Conservation (phyloP, 1,140 invertebrate genomes). For the Antheraea pernyi region DNA sequence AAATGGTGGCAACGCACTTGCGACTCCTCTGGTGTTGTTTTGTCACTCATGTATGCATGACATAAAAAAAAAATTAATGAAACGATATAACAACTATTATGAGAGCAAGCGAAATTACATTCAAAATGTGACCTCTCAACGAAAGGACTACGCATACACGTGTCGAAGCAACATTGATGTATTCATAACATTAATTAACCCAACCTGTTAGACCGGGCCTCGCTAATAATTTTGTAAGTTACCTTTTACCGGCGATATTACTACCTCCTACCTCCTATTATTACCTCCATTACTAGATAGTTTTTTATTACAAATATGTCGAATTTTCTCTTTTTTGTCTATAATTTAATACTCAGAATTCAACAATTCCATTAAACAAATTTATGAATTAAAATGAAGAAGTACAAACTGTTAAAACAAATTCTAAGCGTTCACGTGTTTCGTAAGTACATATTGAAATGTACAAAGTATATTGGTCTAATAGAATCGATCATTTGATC, state of each 20-base stretch:
- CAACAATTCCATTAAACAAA: background rate
- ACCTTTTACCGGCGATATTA: background rate
- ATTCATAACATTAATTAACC: slow-evolving; percentile 14
- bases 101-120: background rate
- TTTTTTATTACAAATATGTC: background rate
- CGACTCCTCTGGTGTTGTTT: too few relatives aligned
- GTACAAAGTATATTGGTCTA: background rate
- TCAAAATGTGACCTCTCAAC: slow-evolving; percentile 9
- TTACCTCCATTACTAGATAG: background rate
- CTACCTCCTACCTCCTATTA: too few relatives aligned
- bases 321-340: background rate
- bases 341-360: background rate
- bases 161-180: slow-evolving; percentile 13
- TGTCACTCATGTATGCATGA: too few relatives aligned
- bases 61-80: too few relatives aligned
- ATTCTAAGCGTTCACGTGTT: background rate
- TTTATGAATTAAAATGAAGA: too few relatives aligned
- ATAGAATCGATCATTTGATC: background rate
- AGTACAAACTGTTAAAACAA: background rate
- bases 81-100: background rate
- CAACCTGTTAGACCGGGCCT: slow-evolving; percentile 13
- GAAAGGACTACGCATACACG: slow-evolving; percentile 1
- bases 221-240: slow-evolving; percentile 6
- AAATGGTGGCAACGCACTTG: too few relatives aligned
- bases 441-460: background rate